Evolutionary conservation across 1,140 invertebrate genomes (phyloP).

Genomic region (Stegodyphus mimosarum): DNA sequence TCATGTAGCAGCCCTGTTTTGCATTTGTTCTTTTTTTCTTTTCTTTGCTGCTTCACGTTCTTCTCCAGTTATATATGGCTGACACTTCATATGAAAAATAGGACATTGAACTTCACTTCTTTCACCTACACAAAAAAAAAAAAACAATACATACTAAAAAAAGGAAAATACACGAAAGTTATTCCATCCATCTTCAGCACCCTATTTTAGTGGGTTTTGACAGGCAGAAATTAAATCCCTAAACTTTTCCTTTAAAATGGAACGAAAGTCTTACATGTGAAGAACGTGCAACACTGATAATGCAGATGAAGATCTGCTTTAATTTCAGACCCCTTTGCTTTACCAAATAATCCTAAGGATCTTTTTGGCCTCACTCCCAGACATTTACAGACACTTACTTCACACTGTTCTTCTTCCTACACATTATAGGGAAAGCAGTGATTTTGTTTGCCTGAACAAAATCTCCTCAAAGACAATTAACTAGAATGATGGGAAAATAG

Average conservation of each 20-base stretch:
- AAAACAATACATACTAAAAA: background rate
- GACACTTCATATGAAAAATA: conserved; percentile 61
- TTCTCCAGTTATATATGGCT: conserved; percentile 55
- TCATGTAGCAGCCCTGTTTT: no score
- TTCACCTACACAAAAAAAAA: conserved; percentile 47
- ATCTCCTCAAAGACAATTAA: no score
- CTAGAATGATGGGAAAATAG: no score
- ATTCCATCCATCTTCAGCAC: background rate
- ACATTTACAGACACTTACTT: no score
- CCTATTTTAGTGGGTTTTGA: background rate
- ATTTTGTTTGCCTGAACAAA: no score
- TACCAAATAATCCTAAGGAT: no score
- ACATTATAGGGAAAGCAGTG: no score
- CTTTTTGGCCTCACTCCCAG: no score
- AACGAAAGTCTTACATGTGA: background rate
- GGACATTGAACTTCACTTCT: conserved; percentile 48
- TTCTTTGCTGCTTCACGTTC: conserved; percentile 29
- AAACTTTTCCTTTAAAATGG: background rate
- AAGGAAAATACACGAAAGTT: background rate
- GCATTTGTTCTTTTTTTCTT: background rate
- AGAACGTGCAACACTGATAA: background rate
- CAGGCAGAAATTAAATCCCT: background rate
- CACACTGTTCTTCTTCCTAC: no score
- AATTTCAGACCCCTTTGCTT: no score
- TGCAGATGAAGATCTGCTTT: no score